These are phyloP conservation scores for Aplocera efformata DNA, from an alignment of 2,888 invertebrate species.

Conservation along the genomic window DNA sequence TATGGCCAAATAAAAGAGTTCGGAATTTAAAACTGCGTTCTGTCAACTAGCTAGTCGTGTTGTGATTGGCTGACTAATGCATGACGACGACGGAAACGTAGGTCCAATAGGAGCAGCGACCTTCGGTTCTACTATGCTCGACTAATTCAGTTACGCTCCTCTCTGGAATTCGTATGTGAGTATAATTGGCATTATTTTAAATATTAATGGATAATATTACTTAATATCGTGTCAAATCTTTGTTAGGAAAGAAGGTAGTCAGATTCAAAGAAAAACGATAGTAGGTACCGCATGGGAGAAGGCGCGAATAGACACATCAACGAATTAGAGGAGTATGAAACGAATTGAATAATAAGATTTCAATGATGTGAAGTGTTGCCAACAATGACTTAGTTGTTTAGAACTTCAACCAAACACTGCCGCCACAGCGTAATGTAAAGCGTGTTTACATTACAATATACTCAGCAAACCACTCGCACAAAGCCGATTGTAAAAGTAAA, in stretches of 20 bases:
- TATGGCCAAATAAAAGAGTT: constrained; percentile 30
- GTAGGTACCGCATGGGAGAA: too few species aligned
- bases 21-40: constrained; percentile 36
- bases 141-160: constrained; percentile 32
- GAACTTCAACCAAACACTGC: constrained; percentile 7
- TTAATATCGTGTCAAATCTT: too few species aligned
- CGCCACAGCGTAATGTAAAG: constrained; percentile 4
- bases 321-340: too few species aligned
- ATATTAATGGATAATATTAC: neutral
- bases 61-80: constrained; percentile 33
- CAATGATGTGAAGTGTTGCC: constrained; percentile 26
- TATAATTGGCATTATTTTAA: neutral
- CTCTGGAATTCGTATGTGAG: constrained; percentile 5
- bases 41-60: constrained; percentile 28
- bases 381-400: constrained; percentile 24
- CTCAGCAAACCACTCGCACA: constrained; percentile 26
- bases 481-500: constrained; percentile 36
- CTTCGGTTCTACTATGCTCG: constrained; percentile 36
- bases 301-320: too few species aligned
- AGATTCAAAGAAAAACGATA: too few species aligned
- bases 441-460: constrained; percentile 29
- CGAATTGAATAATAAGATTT: constrained; percentile 28
- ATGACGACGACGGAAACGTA: constrained; percentile 39
- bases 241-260: too few species aligned
- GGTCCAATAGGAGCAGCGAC: constrained; percentile 39